Evolutionary conservation across 2,888 invertebrate species (phyloP).

Genomic region (Argyra leucocephala): DNA sequence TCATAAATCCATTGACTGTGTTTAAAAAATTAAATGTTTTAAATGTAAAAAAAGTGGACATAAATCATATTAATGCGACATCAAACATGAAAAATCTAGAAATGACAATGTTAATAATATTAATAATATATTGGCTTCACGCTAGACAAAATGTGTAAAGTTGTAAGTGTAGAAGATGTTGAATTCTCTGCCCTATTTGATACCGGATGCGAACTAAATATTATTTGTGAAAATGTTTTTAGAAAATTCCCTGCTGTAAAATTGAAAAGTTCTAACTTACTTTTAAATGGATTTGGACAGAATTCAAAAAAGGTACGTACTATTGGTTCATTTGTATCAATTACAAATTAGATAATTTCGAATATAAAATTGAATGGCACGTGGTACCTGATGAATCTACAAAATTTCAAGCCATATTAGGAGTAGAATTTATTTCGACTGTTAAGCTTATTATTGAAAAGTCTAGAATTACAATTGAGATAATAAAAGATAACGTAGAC

Average conservation of each 20-base stretch:
- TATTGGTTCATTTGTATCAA: background rate
- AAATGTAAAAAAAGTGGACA: too few species aligned
- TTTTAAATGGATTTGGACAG: background rate
- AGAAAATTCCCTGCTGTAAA: background rate
- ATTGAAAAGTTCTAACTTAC: background rate
- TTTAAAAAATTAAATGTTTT: too few species aligned
- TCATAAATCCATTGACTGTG: too few species aligned
- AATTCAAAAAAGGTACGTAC: background rate
- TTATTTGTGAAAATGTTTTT: background rate
- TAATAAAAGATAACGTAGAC: background rate
- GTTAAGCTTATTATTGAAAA: background rate
- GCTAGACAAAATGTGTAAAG: too few species aligned
- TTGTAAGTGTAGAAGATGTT: too few species aligned
- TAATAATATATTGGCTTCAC: too few species aligned
- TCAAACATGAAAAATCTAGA: too few species aligned
- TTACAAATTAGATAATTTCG: background rate
- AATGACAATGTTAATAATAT: too few species aligned
- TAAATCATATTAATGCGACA: too few species aligned
- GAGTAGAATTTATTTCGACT: background rate
- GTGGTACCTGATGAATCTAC: background rate
- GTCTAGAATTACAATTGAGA: background rate
- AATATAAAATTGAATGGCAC: background rate
- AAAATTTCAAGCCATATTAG: conserved; percentile 1
- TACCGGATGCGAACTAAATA: background rate
- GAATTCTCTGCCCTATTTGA: too few species aligned